phyloP scores from a whole-genome alignment of 2,113 vertebrate genomes.

The Cromileptes altivelis region DNA sequence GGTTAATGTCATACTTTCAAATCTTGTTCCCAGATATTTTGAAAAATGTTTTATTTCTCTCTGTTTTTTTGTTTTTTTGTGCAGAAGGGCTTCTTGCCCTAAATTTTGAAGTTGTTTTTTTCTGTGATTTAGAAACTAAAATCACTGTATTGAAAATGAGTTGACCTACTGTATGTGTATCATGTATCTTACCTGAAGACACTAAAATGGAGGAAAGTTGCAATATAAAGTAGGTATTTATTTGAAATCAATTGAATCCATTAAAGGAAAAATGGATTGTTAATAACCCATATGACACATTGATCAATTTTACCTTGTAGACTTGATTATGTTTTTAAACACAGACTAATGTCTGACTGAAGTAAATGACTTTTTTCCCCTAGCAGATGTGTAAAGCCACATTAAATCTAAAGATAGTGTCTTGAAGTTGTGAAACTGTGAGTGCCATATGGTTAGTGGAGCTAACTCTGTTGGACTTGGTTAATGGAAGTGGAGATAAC shows the following conservation, averaged over 20 bases:
- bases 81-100: slow-evolving; percentile 4
- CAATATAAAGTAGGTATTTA: slow-evolving; percentile 70
- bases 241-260: slow-evolving; percentile 49
- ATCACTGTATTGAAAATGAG: slow-evolving; percentile 48
- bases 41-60: slow-evolving; percentile 3
- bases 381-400: slow-evolving; percentile 50
- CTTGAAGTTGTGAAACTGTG: slow-evolving; percentile 77
- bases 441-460: slow-evolving; percentile 82
- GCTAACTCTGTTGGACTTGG: slow-evolving; percentile 77
- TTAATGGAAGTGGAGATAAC: slow-evolving; percentile 76
- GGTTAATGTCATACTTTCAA: slow-evolving; percentile 18
- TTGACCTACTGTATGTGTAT: slow-evolving; percentile 56
- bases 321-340: slow-evolving; percentile 68
- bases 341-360: slow-evolving; percentile 73
- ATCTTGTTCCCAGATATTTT: slow-evolving; percentile 38
- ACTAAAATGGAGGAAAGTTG: slow-evolving; percentile 68
- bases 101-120: slow-evolving; percentile 15
- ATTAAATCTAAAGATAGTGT: slow-evolving; percentile 70
- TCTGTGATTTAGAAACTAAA: slow-evolving; percentile 51
- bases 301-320: slow-evolving; percentile 40
- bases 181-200: slow-evolving; percentile 50
- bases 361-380: slow-evolving; percentile 31
- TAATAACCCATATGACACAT: slow-evolving; percentile 45
- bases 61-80: background rate
- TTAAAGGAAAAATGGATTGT: slow-evolving; percentile 43